These are phyloP conservation scores for Eristalis arbustorum DNA, from an alignment of 2,888 invertebrate species.

Conservation along the genomic window DNA sequence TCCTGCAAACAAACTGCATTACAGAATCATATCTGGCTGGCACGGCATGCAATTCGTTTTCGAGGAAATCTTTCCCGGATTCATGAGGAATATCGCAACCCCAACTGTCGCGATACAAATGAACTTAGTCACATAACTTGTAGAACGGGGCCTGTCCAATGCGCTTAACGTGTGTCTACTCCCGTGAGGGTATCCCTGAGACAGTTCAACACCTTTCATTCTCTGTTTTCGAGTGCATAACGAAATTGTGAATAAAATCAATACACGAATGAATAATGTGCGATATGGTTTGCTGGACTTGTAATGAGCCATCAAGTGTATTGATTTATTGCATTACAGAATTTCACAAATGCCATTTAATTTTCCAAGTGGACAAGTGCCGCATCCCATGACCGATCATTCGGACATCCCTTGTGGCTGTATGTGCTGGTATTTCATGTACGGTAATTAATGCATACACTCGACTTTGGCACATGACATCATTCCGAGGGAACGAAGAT, in stretches of 20 bases:
- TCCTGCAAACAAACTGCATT: too few species aligned
- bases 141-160: constrained; percentile 6
- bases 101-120: neutral
- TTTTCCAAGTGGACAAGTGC: neutral
- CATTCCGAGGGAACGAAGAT: constrained; percentile 19
- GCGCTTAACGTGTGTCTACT: neutral
- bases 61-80: neutral
- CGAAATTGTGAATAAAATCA: constrained; percentile 54
- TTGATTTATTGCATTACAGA: constrained; percentile 42
- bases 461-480: constrained; percentile 44
- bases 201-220: constrained; percentile 34
- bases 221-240: constrained; percentile 15
- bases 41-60: neutral
- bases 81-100: neutral
- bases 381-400: constrained; percentile 30
- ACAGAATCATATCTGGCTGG: neutral
- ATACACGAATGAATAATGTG: constrained; percentile 43
- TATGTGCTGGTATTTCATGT: neutral
- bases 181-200: neutral
- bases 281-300: neutral
- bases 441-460: constrained; percentile 24
- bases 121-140: constrained; percentile 20
- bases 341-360: neutral
- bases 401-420: neutral
- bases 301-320: neutral